A percentile compares a stretch with the other conserved stretches of the same genome.
phyloP scores from a whole-genome alignment of 2,113 vertebrate species.

The Pelvicachromis taeniatus region DNA sequence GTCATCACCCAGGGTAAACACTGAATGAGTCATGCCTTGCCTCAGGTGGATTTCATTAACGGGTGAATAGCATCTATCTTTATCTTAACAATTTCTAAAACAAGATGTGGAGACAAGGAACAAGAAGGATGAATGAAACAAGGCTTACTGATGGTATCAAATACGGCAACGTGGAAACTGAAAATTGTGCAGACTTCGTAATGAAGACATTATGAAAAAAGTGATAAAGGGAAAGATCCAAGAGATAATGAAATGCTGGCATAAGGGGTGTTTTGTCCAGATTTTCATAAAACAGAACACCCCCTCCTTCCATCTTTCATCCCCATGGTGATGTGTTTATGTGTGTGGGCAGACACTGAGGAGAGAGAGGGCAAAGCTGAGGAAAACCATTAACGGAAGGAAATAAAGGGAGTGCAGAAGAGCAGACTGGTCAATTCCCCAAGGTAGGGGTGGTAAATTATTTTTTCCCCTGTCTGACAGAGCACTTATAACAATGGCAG shows the following conservation, averaged over 20 bases:
- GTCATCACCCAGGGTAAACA: constrained; percentile 32
- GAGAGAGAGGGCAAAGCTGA: neutral
- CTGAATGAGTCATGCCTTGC: constrained; percentile 41
- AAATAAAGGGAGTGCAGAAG: neutral
- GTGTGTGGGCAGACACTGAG: neutral
- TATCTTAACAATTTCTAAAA: constrained; percentile 15
- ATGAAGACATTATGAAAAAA: neutral
- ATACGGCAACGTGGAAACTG: neutral
- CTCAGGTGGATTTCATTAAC: constrained; percentile 50
- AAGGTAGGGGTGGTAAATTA: neutral
- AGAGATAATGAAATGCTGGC: neutral
- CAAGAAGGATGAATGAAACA: neutral
- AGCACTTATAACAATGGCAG: neutral
- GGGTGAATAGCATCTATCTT: constrained; percentile 2
- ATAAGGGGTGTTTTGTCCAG: neutral
- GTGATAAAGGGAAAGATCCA: neutral
- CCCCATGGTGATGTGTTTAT: constrained; percentile 39
- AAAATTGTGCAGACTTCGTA: neutral
- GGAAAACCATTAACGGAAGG: neutral
- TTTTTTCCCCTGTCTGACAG: neutral
- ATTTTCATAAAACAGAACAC: neutral
- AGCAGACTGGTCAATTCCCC: neutral
- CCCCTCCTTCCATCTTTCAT: constrained; percentile 1
- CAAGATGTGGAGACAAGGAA: neutral
- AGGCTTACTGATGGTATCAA: neutral